A percentile compares a stretch with the other conserved stretches of the same genome.
Conservation (phyloP, 1,140 invertebrate species). For the Scaptomyza hsui region DNA sequence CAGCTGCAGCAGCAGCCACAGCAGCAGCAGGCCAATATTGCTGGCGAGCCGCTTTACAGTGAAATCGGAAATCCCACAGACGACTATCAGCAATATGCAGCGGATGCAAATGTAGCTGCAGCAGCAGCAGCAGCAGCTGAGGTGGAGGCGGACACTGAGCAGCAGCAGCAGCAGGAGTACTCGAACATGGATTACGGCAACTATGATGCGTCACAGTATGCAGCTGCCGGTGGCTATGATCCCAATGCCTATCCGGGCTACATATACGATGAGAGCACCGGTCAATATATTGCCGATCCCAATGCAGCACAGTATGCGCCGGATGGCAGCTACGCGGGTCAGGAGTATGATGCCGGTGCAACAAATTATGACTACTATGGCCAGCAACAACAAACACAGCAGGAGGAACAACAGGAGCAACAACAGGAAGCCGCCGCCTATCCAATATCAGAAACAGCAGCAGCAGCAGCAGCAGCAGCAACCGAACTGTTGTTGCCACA, state of each 20-base stretch:
- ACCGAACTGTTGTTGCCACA: conserved; percentile 24
- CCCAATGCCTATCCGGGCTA: conserved; percentile 79
- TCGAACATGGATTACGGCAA: conserved; percentile 77
- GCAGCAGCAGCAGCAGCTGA: conserved; percentile 3
- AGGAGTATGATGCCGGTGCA: conserved; percentile 60
- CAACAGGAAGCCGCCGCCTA: conserved; percentile 63
- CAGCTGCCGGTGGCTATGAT: conserved; percentile 63
- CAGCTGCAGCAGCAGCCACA: conserved; percentile 31
- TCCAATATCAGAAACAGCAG: conserved; percentile 31
- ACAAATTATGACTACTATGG: conserved; percentile 65
- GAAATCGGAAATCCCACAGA: conserved; percentile 80
- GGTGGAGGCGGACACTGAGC: conserved; percentile 5
- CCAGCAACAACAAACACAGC: conserved; percentile 46
- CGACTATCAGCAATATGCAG: conserved; percentile 70
- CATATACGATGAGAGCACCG: conserved; percentile 76
- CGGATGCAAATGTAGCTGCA: conserved; percentile 48
- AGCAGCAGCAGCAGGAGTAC: conserved; percentile 61
- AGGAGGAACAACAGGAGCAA: conserved; percentile 14
- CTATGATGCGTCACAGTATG: conserved; percentile 73
- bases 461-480: conserved; percentile 22
- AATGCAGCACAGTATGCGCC: conserved; percentile 64
- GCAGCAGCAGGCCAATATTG: conserved; percentile 6
- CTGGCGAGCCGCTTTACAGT: conserved; percentile 65
- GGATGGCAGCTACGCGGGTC: conserved; percentile 62
- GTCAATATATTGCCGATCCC: conserved; percentile 79